A percentile compares a stretch with the other conserved stretches of the same genome.
These are phyloP conservation scores for Origma solitaria DNA, from an alignment of 2,113 vertebrate species.

Conservation along the genomic window DNA sequence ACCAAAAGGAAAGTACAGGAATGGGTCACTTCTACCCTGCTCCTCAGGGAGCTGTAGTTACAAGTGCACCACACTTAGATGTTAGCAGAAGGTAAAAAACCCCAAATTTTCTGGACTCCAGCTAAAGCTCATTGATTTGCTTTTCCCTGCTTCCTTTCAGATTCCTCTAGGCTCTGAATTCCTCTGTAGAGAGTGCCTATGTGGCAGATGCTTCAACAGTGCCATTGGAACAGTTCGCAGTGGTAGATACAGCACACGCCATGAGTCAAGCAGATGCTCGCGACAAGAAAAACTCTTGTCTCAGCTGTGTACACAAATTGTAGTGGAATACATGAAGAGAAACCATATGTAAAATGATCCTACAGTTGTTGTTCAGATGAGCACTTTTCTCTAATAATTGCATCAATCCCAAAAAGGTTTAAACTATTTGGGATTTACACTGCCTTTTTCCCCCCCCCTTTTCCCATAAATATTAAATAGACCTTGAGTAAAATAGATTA, in stretches of 20 bases:
- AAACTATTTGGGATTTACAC: background rate
- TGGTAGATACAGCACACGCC: background rate
- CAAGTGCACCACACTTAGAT: background rate
- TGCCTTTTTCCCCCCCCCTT: rapidly evolving
- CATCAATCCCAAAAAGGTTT: background rate
- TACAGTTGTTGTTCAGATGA: background rate
- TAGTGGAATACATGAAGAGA: background rate
- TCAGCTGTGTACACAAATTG: background rate
- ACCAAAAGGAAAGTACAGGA: background rate
- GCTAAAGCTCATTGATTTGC: background rate
- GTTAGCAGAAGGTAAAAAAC: background rate
- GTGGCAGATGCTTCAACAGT: background rate
- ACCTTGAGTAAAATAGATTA: background rate
- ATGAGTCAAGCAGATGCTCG: background rate
- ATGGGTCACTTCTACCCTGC: background rate
- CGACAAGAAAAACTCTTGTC: background rate
- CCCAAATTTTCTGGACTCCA: background rate
- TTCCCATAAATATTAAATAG: background rate
- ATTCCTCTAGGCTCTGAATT: background rate
- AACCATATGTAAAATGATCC: background rate
- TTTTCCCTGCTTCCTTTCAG: background rate
- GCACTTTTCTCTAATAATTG: background rate
- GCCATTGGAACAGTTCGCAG: background rate
- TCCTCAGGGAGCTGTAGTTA: background rate
- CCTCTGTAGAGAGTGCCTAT: background rate